These are phyloP conservation scores for Octomys mimax DNA, from an alignment of 2,797 vertebrate genomes.

Conservation along the genomic window DNA sequence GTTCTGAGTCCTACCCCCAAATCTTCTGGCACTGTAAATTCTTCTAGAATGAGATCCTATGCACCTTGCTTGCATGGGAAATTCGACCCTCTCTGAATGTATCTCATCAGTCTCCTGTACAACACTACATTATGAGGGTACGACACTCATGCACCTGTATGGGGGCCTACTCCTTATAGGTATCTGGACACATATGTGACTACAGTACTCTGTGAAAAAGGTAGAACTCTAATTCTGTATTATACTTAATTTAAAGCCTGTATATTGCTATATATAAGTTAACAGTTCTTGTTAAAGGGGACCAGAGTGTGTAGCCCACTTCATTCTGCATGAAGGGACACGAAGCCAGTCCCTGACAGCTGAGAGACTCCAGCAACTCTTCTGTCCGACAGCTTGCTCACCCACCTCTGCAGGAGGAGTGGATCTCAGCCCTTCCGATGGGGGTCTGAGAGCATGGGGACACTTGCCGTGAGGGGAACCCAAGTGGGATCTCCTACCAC, in stretches of 20 bases:
- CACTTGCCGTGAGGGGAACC: not conserved
- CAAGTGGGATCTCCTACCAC: constrained; percentile 11
- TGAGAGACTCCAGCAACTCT: not conserved
- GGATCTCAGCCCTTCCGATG: not conserved
- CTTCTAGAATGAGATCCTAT: not conserved
- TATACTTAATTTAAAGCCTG: not conserved
- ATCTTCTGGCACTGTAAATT: not conserved
- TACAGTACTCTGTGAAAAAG: not conserved
- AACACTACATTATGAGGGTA: fast-evolving
- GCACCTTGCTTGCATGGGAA: not conserved
- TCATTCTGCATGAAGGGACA: not conserved
- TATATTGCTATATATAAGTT: not conserved
- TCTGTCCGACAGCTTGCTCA: not conserved
- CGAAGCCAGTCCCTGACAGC: not conserved
- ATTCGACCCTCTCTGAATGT: not conserved
- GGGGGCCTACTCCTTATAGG: fast-evolving
- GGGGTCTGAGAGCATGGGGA: not conserved
- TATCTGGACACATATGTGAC: not conserved
- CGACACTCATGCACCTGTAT: fast-evolving
- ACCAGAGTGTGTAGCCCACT: not conserved
- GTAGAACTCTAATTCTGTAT: not conserved
- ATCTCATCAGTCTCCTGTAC: not conserved
- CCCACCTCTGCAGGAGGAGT: not conserved
- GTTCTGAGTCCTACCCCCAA: not conserved
- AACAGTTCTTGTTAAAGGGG: not conserved